Evolutionary conservation across 2,113 vertebrate species (phyloP).

Genomic region (Oreotrochilus melanogaster): DNA sequence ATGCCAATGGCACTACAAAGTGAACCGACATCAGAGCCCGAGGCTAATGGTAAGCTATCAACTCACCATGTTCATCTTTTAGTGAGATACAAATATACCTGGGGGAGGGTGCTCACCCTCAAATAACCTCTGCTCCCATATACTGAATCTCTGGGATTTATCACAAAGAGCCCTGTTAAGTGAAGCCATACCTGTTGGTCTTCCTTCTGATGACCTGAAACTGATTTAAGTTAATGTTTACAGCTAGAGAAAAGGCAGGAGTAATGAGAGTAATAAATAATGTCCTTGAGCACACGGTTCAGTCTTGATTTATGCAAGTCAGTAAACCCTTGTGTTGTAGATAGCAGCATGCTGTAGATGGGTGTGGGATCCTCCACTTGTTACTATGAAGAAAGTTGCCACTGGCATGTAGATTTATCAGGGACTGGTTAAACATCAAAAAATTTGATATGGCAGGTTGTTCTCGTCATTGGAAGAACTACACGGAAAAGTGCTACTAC

Average conservation of each 20-base stretch:
- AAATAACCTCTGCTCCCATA: background rate
- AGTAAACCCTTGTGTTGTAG: background rate
- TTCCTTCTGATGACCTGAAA: background rate
- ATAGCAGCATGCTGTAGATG: background rate
- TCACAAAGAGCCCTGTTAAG: background rate
- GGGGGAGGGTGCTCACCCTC: background rate
- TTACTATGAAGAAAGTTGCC: background rate
- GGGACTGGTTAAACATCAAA: background rate
- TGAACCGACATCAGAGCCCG: constrained; percentile 65
- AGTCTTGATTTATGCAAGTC: background rate
- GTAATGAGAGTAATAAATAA: background rate
- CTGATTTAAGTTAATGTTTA: background rate
- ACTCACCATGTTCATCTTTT: rapidly evolving
- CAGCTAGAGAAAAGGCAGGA: background rate
- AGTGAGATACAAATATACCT: background rate
- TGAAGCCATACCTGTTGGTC: background rate
- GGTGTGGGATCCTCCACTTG: background rate
- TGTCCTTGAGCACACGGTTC: background rate
- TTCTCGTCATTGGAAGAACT: constrained; percentile 85
- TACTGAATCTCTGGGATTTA: background rate
- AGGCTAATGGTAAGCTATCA: constrained; percentile 75
- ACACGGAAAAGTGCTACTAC: constrained; percentile 90
- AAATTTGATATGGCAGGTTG: constrained; percentile 80
- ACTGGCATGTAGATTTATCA: background rate
- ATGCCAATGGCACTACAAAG: constrained; percentile 81